Percentiles rank a stretch among this genome's conserved stretches.
Conservation (phyloP, 35 echinoderm and acorn worm species). For the Diadema setosum region DNA sequence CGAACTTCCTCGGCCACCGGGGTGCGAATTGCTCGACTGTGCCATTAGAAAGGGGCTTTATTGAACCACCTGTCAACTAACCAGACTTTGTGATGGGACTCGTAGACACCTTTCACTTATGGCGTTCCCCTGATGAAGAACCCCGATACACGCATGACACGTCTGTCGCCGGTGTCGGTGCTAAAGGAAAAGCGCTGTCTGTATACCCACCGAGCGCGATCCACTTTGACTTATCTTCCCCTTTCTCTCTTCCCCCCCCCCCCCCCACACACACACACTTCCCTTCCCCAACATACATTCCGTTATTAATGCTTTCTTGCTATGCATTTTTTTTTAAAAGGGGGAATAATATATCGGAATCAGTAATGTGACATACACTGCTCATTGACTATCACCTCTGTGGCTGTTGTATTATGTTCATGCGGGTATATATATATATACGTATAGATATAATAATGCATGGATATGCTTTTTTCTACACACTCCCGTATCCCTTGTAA, state of each 20-base stretch:
- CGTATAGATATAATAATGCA: too few relatives aligned
- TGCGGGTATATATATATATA: too few relatives aligned
- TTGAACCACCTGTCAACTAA: slow-evolving; percentile 4
- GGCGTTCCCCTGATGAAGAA: not conserved
- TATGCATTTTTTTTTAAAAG: too few relatives aligned
- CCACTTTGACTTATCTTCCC: not conserved
- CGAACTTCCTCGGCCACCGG: not conserved
- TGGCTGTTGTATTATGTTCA: too few relatives aligned
- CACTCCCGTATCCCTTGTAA: too few relatives aligned
- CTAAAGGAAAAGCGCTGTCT: too few relatives aligned
- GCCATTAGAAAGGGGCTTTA: slow-evolving; percentile 5
- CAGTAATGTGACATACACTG: too few relatives aligned
- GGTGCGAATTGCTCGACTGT: not conserved
- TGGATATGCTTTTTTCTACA: too few relatives aligned
- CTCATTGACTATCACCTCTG: too few relatives aligned
- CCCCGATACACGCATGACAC: not conserved
- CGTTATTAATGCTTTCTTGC: too few relatives aligned
- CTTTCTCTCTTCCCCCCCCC: not conserved
- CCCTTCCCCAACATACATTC: not conserved
- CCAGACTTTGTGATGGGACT: slow-evolving; percentile 18
- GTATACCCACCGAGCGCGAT: too few relatives aligned
- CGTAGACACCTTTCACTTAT: not conserved
- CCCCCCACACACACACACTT: not conserved
- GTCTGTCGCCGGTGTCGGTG: not conserved
- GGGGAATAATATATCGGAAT: too few relatives aligned